Percentiles rank a stretch among this genome's conserved stretches.
These are phyloP conservation scores for Limonius californicus DNA, from an alignment of 1,140 invertebrate genomes.

Conservation along the genomic window DNA sequence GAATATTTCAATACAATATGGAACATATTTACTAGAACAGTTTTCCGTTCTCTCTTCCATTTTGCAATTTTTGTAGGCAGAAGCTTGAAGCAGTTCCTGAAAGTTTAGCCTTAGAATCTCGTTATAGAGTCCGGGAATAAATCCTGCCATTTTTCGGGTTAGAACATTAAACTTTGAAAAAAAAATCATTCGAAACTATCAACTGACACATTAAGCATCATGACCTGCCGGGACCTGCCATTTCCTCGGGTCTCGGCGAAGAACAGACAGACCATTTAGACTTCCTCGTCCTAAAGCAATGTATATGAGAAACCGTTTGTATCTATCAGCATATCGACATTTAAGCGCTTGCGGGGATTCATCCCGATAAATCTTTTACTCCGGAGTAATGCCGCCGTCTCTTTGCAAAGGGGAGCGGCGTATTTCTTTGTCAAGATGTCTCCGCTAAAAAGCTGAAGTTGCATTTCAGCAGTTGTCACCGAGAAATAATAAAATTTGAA, in stretches of 20 bases:
- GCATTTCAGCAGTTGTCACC: slow-evolving; percentile 18
- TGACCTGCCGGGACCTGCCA: background rate
- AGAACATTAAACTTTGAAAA: background rate
- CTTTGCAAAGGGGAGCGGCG: slow-evolving; percentile 15
- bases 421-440: background rate
- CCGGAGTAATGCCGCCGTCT: slow-evolving; percentile 19
- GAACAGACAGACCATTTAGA: background rate
- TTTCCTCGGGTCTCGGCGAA: background rate
- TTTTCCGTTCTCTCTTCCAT: no score
- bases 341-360: slow-evolving; percentile 22
- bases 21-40: no score
- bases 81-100: no score
- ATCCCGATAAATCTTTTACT: slow-evolving; percentile 19
- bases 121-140: background rate
- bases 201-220: background rate
- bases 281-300: background rate
- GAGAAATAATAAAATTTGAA: slow-evolving; percentile 25
- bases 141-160: background rate
- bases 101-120: no score
- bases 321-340: slow-evolving; percentile 24
- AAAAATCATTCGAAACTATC: background rate
- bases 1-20: no score
- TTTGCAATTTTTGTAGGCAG: no score
- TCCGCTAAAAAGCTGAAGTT: slow-evolving; percentile 16
- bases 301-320: slow-evolving; percentile 14